Percentiles rank a stretch among this genome's conserved stretches.
Evolutionary conservation across 2,797 vertebrate genomes (phyloP).

Genomic region (Dromococcyx pavoninus): DNA sequence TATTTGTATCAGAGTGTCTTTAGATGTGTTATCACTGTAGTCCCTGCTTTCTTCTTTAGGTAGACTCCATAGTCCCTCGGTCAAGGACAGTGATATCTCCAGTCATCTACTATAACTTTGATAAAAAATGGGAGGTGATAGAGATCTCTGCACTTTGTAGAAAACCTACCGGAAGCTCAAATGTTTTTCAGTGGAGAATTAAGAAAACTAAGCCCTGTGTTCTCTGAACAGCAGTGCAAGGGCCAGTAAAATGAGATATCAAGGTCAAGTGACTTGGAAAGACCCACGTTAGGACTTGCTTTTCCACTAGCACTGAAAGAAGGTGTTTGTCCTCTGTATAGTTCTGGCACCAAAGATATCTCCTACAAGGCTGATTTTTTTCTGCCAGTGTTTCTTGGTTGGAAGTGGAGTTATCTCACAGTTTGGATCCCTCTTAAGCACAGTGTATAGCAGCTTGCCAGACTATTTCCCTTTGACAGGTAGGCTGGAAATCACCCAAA

Average conservation of each 20-base stretch:
- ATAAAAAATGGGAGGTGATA: neutral
- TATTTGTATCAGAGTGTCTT: neutral
- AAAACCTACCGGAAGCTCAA: neutral
- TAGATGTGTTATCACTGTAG: neutral
- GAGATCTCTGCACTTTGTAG: neutral
- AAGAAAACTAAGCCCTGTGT: neutral
- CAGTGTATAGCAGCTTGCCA: constrained; percentile 2
- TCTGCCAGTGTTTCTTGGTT: constrained; percentile 11
- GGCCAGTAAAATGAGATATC: neutral
- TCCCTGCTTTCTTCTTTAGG: neutral
- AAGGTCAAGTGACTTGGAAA: neutral
- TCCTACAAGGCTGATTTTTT: neutral
- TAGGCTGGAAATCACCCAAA: constrained; percentile 25
- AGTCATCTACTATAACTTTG: neutral
- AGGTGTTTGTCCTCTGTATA: neutral
- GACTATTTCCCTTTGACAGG: neutral
- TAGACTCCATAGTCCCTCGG: neutral
- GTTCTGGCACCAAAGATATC: neutral
- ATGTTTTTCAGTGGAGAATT: neutral
- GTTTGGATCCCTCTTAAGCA: neutral
- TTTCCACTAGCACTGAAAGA: neutral
- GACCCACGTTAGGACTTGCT: neutral
- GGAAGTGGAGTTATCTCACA: neutral
- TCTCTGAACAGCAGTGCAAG: neutral
- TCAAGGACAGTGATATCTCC: neutral